These are phyloP conservation scores for Tethya wilhelma DNA, from an alignment of 37 sponge, comb jelly and placozoan species.

Conservation along the genomic window DNA sequence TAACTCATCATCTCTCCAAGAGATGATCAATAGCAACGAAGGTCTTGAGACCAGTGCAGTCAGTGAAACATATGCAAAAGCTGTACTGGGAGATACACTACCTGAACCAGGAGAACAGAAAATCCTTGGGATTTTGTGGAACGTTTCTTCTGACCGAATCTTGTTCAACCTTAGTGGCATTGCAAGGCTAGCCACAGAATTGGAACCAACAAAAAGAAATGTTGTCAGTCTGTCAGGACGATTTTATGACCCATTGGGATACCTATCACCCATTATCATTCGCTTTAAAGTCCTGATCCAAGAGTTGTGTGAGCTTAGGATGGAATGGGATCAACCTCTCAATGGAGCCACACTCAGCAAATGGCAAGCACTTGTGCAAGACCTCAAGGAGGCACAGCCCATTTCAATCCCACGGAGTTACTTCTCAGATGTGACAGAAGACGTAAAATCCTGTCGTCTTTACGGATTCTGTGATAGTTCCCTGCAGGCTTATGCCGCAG, in stretches of 20 bases:
- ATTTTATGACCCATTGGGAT: too few species aligned
- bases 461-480: slow-evolving; percentile 43
- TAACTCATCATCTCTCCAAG: slow-evolving; percentile 14
- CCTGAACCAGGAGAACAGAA: not conserved
- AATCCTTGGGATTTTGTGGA: slow-evolving; percentile 25
- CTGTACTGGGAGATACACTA: not conserved
- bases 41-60: not conserved
- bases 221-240: too few species aligned
- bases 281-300: too few species aligned
- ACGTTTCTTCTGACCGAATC: not conserved
- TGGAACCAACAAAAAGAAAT: slow-evolving; percentile 34
- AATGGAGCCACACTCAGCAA: not conserved
- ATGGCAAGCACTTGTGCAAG: slow-evolving; percentile 2
- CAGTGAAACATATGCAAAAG: slow-evolving; percentile 18
- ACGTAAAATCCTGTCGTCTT: not conserved
- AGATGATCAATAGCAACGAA: not conserved
- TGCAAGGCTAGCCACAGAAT: too few species aligned
- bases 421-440: not conserved
- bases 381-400: not conserved
- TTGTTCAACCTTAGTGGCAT: too few species aligned
- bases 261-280: too few species aligned
- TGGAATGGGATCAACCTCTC: slow-evolving; percentile 26
- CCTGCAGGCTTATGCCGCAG: slow-evolving; percentile 28
- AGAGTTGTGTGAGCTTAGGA: too few species aligned
- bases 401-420: slow-evolving; percentile 31